A percentile compares a stretch with the other conserved stretches of the same genome.
Evolutionary conservation across 2,888 invertebrate species (phyloP).

Genomic region (Gastrophysa polygoni): DNA sequence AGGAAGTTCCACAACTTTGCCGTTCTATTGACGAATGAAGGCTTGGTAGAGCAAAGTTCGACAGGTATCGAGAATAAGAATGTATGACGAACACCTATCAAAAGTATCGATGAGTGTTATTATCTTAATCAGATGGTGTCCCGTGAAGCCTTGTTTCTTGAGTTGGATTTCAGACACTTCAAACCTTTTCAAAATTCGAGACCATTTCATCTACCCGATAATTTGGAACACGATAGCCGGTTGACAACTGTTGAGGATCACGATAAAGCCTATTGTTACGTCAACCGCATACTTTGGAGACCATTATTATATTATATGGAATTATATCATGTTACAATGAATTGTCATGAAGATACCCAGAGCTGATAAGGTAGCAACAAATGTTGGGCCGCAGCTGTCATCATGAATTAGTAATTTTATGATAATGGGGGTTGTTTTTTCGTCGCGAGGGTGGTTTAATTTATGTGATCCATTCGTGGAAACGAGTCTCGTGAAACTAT

Average conservation of each 20-base stretch:
- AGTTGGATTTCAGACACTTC: not conserved
- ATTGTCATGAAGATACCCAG: not conserved
- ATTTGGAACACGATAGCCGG: not conserved
- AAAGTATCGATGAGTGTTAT: no score
- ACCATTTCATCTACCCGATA: not conserved
- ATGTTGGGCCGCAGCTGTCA: conserved; percentile 10
- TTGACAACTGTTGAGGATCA: not conserved
- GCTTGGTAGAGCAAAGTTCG: no score
- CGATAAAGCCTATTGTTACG: not conserved
- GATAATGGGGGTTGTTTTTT: conserved; percentile 15
- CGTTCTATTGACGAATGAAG: no score
- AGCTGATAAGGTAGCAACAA: conserved; percentile 14
- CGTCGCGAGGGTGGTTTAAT: not conserved
- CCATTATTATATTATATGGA: not conserved
- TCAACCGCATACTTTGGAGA: not conserved
- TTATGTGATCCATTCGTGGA: not conserved
- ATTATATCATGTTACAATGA: not conserved
- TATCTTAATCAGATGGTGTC: no score
- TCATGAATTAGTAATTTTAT: conserved; percentile 12
- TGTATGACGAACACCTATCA: no score
- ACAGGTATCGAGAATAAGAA: no score
- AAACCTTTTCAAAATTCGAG: not conserved
- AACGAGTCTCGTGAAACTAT: not conserved
- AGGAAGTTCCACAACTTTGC: no score
- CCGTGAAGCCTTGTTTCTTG: no score